phyloP scores from a whole-genome alignment of 2,113 vertebrate species.

The Zosterops borbonicus region DNA sequence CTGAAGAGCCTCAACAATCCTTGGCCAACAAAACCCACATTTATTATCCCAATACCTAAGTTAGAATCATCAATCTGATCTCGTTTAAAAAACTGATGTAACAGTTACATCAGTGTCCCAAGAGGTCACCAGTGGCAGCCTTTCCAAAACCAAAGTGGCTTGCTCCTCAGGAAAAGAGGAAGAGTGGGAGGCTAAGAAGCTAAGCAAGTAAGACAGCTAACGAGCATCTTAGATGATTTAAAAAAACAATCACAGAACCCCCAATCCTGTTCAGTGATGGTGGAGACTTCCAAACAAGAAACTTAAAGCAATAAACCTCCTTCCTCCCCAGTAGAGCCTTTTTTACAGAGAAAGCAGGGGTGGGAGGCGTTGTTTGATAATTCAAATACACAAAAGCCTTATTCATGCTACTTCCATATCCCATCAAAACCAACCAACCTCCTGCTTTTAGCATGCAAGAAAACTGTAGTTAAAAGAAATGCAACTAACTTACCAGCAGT shows the following conservation, averaged over 20 bases:
- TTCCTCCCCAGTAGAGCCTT: neutral
- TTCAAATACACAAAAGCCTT: neutral
- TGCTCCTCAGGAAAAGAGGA: neutral
- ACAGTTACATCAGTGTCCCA: neutral
- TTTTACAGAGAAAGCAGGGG: rapidly evolving
- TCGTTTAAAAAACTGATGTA: rapidly evolving
- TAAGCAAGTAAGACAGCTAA: rapidly evolving
- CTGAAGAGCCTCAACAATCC: neutral
- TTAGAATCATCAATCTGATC: rapidly evolving
- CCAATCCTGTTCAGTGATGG: rapidly evolving
- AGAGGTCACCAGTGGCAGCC: neutral
- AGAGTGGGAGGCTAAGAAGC: rapidly evolving
- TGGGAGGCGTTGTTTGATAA: neutral
- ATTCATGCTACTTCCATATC: neutral
- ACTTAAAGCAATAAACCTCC: neutral
- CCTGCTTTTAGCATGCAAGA: neutral
- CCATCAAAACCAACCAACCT: neutral
- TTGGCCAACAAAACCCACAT: rapidly evolving
- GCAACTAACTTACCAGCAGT: constrained; percentile 89
- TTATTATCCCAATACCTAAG: rapidly evolving
- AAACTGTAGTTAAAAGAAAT: neutral
- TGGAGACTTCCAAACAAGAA: rapidly evolving
- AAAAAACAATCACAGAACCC: rapidly evolving
- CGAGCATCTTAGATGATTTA: rapidly evolving
- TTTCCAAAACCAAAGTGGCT: neutral